These are phyloP conservation scores for Drosophila eugracilis DNA, from an alignment of 1,140 invertebrate genomes.

Conservation along the genomic window DNA sequence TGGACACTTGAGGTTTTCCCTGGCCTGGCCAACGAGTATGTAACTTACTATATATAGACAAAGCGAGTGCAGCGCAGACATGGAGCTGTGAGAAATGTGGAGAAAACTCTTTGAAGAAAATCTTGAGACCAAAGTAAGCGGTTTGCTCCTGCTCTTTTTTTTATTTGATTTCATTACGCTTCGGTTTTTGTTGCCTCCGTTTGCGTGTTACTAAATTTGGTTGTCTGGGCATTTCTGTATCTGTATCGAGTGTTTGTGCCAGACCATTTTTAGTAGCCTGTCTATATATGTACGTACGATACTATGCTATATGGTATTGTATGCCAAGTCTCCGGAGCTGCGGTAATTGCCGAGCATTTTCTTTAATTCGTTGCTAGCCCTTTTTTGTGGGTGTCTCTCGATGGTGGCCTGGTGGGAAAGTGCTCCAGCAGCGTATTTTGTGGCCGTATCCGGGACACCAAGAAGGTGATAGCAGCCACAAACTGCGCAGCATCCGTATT, in stretches of 20 bases:
- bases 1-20: constrained; percentile 59
- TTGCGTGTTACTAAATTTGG: constrained; percentile 78
- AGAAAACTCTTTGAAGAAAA: constrained; percentile 73
- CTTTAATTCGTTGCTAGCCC: constrained; percentile 39
- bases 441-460: constrained; percentile 12
- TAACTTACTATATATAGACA: constrained; percentile 68
- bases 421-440: constrained; percentile 11
- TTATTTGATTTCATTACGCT: constrained; percentile 80
- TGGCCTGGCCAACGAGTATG: constrained; percentile 26
- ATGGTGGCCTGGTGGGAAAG: constrained; percentile 28
- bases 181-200: constrained; percentile 43
- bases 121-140: constrained; percentile 58
- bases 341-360: constrained; percentile 57
- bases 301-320: constrained; percentile 21
- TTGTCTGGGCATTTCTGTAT: constrained; percentile 73
- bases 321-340: constrained; percentile 39
- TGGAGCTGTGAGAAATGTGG: constrained; percentile 61
- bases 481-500: constrained; percentile 38
- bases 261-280: constrained; percentile 78
- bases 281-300: constrained; percentile 67
- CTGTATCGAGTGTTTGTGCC: constrained; percentile 42
- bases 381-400: constrained; percentile 52
- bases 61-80: constrained; percentile 35
- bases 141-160: constrained; percentile 53
- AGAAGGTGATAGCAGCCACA: constrained; percentile 39